phyloP scores from a whole-genome alignment of 2,797 vertebrate genomes.

The Onychomys torridus region DNA sequence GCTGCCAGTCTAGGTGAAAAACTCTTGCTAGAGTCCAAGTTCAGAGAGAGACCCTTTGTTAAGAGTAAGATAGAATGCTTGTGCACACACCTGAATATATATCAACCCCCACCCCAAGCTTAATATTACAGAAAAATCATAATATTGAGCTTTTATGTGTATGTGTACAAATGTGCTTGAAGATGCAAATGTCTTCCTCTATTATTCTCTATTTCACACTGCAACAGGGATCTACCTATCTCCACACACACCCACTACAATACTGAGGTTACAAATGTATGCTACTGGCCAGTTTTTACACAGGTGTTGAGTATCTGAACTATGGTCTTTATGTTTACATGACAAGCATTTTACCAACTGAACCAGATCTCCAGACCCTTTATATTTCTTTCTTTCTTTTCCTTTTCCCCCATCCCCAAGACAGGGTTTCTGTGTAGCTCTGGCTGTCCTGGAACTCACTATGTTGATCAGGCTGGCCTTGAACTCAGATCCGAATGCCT shows the following conservation, averaged over 20 bases:
- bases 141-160: background rate
- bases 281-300: background rate
- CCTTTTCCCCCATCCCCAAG: too few species aligned
- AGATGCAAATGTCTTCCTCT: background rate
- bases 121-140: conserved; percentile 26
- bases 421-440: background rate
- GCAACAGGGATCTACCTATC: background rate
- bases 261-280: background rate
- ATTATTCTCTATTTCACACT: background rate
- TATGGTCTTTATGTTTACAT: background rate
- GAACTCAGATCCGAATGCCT: background rate
- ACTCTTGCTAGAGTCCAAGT: background rate
- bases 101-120: fast-evolving
- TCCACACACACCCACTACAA: too few species aligned
- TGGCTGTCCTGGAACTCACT: background rate
- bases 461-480: background rate
- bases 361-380: background rate
- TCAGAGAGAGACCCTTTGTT: background rate
- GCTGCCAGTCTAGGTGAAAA: background rate
- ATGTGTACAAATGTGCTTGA: background rate
- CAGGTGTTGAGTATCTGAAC: too few species aligned
- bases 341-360: background rate
- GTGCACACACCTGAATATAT: background rate
- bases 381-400: background rate
- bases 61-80: background rate